phyloP scores from a whole-genome alignment of 2,113 vertebrate genomes.

The Strix uralensis region DNA sequence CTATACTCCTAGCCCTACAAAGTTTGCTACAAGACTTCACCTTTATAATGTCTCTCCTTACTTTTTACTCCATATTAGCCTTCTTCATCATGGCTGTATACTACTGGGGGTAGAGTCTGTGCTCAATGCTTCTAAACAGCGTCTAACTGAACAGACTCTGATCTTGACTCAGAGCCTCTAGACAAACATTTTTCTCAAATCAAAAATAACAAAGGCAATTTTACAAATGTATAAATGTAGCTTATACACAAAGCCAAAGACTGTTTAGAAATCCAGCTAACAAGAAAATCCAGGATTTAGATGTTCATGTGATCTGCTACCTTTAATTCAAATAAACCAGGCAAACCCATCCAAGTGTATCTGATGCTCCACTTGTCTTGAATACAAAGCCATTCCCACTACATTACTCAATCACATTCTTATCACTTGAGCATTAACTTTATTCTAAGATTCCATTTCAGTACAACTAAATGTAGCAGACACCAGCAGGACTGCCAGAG shows the following conservation, averaged over 20 bases:
- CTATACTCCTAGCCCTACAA: neutral
- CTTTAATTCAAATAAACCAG: neutral
- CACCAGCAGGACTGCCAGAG: neutral
- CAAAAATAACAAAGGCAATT: neutral
- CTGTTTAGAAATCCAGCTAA: neutral
- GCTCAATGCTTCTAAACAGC: neutral
- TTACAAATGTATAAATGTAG: neutral
- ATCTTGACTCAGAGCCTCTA: neutral
- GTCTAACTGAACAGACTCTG: neutral
- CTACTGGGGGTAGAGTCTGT: neutral
- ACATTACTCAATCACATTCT: constrained; percentile 24
- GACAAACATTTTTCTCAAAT: neutral
- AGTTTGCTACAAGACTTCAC: neutral
- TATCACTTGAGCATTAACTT: constrained; percentile 23
- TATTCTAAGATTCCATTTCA: constrained; percentile 17
- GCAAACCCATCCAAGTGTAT: neutral
- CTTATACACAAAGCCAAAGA: neutral
- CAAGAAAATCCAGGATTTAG: neutral
- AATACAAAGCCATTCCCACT: neutral
- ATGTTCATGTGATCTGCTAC: neutral
- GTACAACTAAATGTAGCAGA: neutral
- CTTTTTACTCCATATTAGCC: neutral
- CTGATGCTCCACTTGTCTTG: neutral
- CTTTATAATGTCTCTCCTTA: neutral
- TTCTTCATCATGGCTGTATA: neutral